These are phyloP conservation scores for Passer montanus DNA, from an alignment of 2,113 vertebrate species.

Conservation along the genomic window DNA sequence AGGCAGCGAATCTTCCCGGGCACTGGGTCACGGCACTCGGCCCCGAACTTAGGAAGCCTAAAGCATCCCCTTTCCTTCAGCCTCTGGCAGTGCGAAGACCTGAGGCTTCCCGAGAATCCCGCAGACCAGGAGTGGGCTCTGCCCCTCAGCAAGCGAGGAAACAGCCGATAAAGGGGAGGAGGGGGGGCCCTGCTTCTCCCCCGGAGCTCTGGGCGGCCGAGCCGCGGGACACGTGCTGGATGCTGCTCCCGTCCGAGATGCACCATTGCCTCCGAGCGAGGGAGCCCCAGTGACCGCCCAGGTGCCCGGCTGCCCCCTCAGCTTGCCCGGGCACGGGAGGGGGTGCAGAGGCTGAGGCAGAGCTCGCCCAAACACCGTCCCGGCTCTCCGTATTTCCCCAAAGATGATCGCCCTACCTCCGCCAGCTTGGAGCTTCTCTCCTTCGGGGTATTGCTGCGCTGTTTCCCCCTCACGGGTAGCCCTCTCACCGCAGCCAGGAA, in stretches of 20 bases:
- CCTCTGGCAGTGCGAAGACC: background rate
- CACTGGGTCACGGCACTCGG: background rate
- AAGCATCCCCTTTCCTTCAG: background rate
- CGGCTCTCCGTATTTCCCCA: background rate
- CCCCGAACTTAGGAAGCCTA: background rate
- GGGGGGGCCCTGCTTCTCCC: background rate
- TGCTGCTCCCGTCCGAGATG: background rate
- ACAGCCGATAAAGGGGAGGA: too few species aligned
- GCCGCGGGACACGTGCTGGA: background rate
- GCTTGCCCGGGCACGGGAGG: background rate
- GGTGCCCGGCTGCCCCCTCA: background rate
- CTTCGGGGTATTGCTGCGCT: conserved; percentile 61
- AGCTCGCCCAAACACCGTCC: background rate
- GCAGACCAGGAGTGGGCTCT: background rate
- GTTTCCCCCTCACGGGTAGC: conserved; percentile 75
- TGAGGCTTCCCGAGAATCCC: background rate
- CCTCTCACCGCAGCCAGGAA: conserved; percentile 65
- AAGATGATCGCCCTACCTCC: conserved; percentile 68
- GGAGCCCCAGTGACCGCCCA: background rate
- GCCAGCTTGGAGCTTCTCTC: conserved; percentile 47
- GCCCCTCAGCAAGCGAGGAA: background rate
- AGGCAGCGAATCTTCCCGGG: background rate
- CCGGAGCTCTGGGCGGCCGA: background rate
- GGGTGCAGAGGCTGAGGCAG: background rate
- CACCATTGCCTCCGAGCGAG: background rate